A percentile compares a stretch with the other conserved stretches of the same genome.
Evolutionary conservation across 2,797 vertebrate genomes (phyloP).

Genomic region (Rhinichthys osculus): DNA sequence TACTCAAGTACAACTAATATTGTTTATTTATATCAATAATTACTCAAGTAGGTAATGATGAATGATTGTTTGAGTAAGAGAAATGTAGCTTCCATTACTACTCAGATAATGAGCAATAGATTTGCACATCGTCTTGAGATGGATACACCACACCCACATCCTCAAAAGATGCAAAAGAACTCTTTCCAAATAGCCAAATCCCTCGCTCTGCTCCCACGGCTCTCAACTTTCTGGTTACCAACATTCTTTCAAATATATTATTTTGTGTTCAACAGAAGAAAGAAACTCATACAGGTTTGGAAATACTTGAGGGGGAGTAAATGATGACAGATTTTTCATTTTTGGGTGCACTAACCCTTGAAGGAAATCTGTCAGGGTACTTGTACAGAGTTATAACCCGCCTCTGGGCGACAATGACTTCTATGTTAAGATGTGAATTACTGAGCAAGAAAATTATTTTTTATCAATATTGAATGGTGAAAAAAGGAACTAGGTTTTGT

Average conservation of each 20-base stretch:
- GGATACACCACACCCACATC: background rate
- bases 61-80: background rate
- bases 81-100: background rate
- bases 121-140: background rate
- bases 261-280: no score
- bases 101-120: background rate
- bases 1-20: background rate
- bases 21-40: background rate
- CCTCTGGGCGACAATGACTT: background rate
- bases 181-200: background rate
- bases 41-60: background rate
- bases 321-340: no score
- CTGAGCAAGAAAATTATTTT: background rate
- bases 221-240: background rate
- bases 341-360: no score
- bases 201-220: background rate
- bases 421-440: conserved; percentile 7
- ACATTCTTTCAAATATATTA: no score
- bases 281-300: no score
- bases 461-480: background rate
- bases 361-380: background rate
- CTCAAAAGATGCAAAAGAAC: background rate
- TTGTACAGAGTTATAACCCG: background rate
- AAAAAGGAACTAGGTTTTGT: background rate
- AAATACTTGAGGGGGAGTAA: no score